phyloP scores from a whole-genome alignment of 2,797 vertebrate species.

The Mus caroli region DNA sequence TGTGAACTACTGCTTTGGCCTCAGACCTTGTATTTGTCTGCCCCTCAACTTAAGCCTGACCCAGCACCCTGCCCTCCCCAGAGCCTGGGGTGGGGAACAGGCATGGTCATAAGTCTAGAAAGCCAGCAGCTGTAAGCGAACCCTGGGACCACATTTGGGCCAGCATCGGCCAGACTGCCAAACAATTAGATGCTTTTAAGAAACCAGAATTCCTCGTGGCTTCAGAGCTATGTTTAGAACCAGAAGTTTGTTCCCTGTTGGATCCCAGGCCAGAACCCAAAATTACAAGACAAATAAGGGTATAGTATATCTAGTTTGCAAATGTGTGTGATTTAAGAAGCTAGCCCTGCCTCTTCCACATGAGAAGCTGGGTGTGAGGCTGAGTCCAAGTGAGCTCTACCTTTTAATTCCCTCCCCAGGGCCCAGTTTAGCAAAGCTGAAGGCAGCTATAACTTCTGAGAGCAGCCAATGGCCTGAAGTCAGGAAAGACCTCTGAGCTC shows the following conservation, averaged over 20 bases:
- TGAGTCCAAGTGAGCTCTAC: background rate
- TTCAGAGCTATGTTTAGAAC: constrained; percentile 74
- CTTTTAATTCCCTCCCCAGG: background rate
- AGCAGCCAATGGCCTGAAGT: background rate
- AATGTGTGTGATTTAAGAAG: constrained; percentile 20
- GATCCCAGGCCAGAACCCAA: constrained; percentile 62
- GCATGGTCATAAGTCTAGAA: background rate
- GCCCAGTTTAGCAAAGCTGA: background rate
- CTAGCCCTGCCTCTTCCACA: background rate
- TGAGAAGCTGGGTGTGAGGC: background rate
- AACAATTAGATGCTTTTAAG: constrained; percentile 62
- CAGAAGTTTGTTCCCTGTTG: constrained; percentile 70
- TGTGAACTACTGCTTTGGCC: background rate
- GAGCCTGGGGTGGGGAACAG: background rate
- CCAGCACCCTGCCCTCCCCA: background rate
- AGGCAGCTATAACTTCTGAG: constrained; percentile 11
- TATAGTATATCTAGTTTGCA: background rate
- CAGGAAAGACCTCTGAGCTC: background rate
- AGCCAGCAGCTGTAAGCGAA: background rate
- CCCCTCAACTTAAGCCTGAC: background rate
- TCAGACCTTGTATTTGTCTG: background rate
- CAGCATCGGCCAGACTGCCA: constrained; percentile 11
- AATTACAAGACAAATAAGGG: constrained; percentile 63
- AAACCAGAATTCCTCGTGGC: constrained; percentile 59
- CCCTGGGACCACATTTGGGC: background rate